Evolutionary conservation across 1,140 invertebrate genomes (phyloP).

Genomic region (Aphis craccivora): DNA sequence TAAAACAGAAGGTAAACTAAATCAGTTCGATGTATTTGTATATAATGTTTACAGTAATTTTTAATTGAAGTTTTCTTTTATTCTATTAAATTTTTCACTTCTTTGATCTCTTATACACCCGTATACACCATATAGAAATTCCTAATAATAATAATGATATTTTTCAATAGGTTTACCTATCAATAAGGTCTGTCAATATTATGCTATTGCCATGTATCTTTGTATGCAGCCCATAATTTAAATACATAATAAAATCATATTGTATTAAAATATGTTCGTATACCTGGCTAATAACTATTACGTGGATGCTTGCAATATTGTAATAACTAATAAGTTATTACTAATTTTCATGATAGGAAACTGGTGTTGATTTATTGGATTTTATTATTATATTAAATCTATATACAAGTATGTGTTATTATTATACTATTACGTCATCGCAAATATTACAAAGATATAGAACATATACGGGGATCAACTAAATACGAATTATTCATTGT

Average conservation of each 20-base stretch:
- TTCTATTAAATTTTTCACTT: neutral
- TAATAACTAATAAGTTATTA: neutral
- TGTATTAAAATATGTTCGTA: neutral
- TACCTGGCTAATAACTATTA: neutral
- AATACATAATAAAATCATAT: neutral
- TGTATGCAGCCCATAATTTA: neutral
- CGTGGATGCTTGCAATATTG: neutral
- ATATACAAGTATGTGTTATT: neutral
- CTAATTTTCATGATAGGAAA: neutral
- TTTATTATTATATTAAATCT: slow-evolving; percentile 16
- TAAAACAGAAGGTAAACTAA: neutral
- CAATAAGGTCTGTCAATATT: neutral
- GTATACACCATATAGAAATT: neutral
- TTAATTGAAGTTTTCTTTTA: neutral
- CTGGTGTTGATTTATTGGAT: slow-evolving; percentile 22
- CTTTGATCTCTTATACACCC: neutral
- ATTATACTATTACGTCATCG: slow-evolving; percentile 40
- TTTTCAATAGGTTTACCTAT: neutral
- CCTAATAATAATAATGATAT: slow-evolving; percentile 1
- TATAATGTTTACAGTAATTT: neutral
- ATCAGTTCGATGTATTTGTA: neutral
- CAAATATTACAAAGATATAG: slow-evolving; percentile 26
- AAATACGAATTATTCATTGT: slow-evolving; percentile 28
- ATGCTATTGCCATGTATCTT: neutral
- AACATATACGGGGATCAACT: neutral